Evolutionary conservation across 64 coral and sea anemone species (phyloP), one percentile per base, ranked within the genome.

Genomic region (Montipora foliosa): DNA sequence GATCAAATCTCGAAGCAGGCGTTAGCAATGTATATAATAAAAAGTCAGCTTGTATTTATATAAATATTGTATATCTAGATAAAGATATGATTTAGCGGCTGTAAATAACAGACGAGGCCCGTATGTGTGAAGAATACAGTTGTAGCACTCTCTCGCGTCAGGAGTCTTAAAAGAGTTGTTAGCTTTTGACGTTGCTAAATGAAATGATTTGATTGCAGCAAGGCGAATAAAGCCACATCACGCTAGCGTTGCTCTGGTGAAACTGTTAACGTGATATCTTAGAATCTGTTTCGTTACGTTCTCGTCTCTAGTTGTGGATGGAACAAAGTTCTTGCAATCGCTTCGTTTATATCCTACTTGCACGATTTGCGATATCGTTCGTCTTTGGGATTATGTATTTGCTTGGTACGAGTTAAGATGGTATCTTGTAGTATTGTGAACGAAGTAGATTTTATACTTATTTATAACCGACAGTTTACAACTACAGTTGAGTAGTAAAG

Each of bases 361-460:
- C 29, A 45, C 2, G 24, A 76, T 25, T 73, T 76, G 51, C 11
- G 19, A n/a, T 66, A 45, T 46, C 58, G 22, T 82, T 64, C 80
- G 24, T 46, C 52, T 80, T 62, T 17, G 24, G 80, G 58, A 29
- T 82, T 50, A 44, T 86, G 64, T 86, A 47, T 86, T 84, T 6
- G 16, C 3, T 60, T 50, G 46, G 29, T 86, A 49, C 46, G 10
- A 51, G 64, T 51, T 14, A 50, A 86, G 66, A 70, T 71, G 17
- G 48, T 72, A 44, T 72, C 81, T 51, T 47, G 24, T 71, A 49
- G 46, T 86, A 72, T 86, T 20, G 66, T 49, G 45, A 71, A 46
- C 60, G 68, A 71, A 72, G 82, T 86, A 86, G 82, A 86, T 86
- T 86, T 86, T 86, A 86, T 86, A 86, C 82, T 44, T 86, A 86